Evolutionary conservation across 2,888 invertebrate genomes (phyloP).

Genomic region (Leucozona laternaria): DNA sequence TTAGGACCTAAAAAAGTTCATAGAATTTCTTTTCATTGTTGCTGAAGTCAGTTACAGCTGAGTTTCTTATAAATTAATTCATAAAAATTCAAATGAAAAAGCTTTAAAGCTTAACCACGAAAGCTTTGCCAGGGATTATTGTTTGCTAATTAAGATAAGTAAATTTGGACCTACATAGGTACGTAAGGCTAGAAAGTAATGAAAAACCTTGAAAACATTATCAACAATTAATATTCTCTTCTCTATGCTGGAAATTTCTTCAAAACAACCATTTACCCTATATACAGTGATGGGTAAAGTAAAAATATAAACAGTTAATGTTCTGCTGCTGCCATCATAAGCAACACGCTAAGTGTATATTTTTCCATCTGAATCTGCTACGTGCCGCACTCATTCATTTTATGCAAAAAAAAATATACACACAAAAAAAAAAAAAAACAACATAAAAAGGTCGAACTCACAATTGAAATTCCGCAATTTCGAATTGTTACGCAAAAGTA

Average conservation of each 20-base stretch:
- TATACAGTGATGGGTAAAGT: not conserved
- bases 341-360: constrained; percentile 34
- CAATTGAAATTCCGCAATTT: constrained; percentile 64
- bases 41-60: too few species aligned
- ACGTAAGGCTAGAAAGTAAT: too few species aligned
- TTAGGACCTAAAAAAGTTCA: too few species aligned
- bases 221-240: not conserved
- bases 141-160: too few species aligned
- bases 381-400: constrained; percentile 52
- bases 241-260: not conserved
- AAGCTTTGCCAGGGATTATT: too few species aligned
- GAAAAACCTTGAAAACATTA: not conserved
- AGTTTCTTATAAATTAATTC: too few species aligned
- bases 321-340: constrained; percentile 37
- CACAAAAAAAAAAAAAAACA: not conserved
- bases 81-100: too few species aligned
- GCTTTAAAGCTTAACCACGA: too few species aligned
- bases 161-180: too few species aligned
- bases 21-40: too few species aligned
- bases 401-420: constrained; percentile 33
- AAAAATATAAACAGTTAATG: constrained; percentile 36
- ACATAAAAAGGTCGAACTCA: constrained; percentile 24
- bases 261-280: constrained; percentile 7
- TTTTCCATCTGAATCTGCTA: constrained; percentile 33
- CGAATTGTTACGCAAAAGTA: constrained; percentile 65